Evolutionary conservation across 2,113 vertebrate species (phyloP).

Genomic region (Chrysemys picta): DNA sequence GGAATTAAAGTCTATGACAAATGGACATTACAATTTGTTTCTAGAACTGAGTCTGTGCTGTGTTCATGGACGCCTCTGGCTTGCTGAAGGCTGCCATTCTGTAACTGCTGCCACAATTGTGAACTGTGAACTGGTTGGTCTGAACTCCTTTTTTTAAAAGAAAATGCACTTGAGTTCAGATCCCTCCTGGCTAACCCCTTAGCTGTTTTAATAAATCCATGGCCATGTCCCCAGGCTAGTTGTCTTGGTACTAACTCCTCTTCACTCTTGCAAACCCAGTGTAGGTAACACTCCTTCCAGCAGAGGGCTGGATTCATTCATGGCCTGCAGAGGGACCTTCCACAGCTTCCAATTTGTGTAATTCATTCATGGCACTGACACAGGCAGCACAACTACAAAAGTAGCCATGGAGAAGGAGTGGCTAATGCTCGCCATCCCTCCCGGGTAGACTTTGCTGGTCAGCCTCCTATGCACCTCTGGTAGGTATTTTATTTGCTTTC

Average conservation of each 20-base stretch:
- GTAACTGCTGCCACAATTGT: constrained; percentile 55
- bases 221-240: constrained; percentile 76
- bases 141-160: constrained; percentile 63
- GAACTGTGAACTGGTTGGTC: constrained; percentile 53
- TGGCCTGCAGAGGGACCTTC: background rate
- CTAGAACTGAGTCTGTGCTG: constrained; percentile 57
- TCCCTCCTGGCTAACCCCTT: constrained; percentile 59
- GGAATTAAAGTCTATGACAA: constrained; percentile 80
- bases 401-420: background rate
- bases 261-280: constrained; percentile 40
- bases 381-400: background rate
- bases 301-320: constrained; percentile 39
- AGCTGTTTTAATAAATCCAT: constrained; percentile 75
- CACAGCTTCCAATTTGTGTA: background rate
- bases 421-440: background rate
- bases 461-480: background rate
- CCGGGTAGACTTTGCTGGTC: background rate
- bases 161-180: constrained; percentile 63
- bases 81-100: constrained; percentile 73
- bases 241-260: constrained; percentile 65
- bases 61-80: constrained; percentile 75
- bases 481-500: background rate
- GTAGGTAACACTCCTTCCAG: constrained; percentile 55
- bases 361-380: background rate
- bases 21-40: constrained; percentile 78